These are phyloP conservation scores for Harpalus rufipes DNA, from an alignment of 2,888 invertebrate species.

Conservation along the genomic window DNA sequence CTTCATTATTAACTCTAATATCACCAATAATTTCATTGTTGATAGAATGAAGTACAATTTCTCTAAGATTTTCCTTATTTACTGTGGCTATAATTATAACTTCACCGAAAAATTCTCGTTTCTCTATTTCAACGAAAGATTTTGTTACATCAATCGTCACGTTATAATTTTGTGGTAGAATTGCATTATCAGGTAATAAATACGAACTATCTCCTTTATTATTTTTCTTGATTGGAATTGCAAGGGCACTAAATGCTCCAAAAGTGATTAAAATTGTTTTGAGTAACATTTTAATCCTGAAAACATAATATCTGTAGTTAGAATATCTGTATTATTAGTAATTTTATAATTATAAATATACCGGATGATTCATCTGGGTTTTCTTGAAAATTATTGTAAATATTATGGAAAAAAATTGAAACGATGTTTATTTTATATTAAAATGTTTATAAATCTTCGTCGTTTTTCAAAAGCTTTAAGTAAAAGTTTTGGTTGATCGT, in stretches of 20 bases:
- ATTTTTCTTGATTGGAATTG: background rate
- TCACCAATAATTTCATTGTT: slow-evolving; percentile 12
- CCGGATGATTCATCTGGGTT: too few species aligned
- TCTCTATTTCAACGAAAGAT: slow-evolving; percentile 47
- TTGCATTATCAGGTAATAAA: slow-evolving; percentile 42
- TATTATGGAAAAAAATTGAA: too few species aligned
- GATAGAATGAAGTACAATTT: slow-evolving; percentile 77
- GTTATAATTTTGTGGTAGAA: slow-evolving; percentile 62
- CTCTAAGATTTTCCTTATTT: slow-evolving; percentile 70
- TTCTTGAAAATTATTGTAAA: too few species aligned
- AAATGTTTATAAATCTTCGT: too few species aligned
- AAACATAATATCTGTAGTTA: background rate
- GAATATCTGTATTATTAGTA: too few species aligned
- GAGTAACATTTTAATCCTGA: slow-evolving; percentile 11
- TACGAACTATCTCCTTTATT: slow-evolving; percentile 10
- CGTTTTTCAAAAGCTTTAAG: too few species aligned
- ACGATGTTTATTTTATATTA: too few species aligned
- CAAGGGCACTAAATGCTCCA: background rate
- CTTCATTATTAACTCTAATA: background rate
- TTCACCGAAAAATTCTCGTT: slow-evolving; percentile 76
- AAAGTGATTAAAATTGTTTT: background rate
- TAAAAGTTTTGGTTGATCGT: too few species aligned
- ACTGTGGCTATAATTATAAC: slow-evolving; percentile 77
- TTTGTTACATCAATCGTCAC: slow-evolving; percentile 43
- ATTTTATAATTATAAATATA: too few species aligned